A percentile compares a stretch with the other conserved stretches of the same genome.
phyloP scores from a whole-genome alignment of 2,888 invertebrate genomes.

The Cybosia mesomella region DNA sequence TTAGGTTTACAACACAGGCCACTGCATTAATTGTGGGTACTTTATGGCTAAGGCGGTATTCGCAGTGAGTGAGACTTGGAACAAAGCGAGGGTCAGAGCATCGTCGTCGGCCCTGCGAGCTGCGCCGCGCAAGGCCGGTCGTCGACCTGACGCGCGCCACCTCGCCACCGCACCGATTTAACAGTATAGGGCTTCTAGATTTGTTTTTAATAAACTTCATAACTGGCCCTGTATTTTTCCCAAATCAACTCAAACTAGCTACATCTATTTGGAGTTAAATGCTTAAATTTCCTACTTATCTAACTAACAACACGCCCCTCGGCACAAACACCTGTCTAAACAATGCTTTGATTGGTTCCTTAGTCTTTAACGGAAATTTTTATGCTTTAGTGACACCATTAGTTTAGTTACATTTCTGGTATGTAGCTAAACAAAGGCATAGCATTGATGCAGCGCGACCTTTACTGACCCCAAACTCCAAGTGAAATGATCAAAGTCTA shows the following conservation, averaged over 20 bases:
- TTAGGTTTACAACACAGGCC: conserved; percentile 48
- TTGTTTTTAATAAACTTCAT: conserved; percentile 53
- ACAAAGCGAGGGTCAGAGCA: conserved; percentile 78
- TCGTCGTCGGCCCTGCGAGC: conserved; percentile 72
- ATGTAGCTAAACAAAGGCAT: background rate
- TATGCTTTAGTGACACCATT: conserved; percentile 19
- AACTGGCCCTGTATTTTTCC: conserved; percentile 26
- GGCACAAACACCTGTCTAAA: background rate
- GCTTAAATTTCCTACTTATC: background rate
- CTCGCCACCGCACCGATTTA: conserved; percentile 64
- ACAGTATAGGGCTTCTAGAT: conserved; percentile 63
- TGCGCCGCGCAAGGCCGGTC: conserved; percentile 85
- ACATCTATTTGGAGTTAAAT: background rate
- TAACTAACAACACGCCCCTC: background rate
- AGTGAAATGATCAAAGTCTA: background rate
- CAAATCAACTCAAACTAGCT: background rate
- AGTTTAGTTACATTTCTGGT: conserved; percentile 14
- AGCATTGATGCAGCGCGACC: background rate
- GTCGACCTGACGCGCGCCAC: conserved; percentile 75
- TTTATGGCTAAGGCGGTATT: conserved; percentile 54
- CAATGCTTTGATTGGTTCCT: conserved; percentile 15
- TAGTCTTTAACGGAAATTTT: conserved; percentile 22
- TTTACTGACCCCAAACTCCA: background rate
- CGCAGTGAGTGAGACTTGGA: conserved; percentile 62
- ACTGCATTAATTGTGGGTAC: conserved; percentile 57